phyloP scores from a whole-genome alignment of 2,888 invertebrate species.

The Acanthoscelides obtectus region DNA sequence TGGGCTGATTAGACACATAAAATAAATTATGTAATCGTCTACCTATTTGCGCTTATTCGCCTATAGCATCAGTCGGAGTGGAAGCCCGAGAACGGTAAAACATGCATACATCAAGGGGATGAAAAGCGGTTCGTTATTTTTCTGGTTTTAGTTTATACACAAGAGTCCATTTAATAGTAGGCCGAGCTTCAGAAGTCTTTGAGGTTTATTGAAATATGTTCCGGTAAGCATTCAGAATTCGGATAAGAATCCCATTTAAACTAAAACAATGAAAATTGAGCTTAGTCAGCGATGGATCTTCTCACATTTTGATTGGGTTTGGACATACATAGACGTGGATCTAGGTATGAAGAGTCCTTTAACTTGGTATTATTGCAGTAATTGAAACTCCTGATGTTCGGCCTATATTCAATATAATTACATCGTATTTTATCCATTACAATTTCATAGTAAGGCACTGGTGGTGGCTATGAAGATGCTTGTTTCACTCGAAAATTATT shows the following conservation, averaged over 20 bases:
- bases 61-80: conserved; percentile 29
- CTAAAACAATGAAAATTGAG: no score
- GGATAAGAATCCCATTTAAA: no score
- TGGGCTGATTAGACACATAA: conserved; percentile 3
- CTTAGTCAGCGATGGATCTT: no score
- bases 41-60: conserved; percentile 14
- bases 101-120: conserved; percentile 28
- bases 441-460: not conserved
- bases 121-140: conserved; percentile 19
- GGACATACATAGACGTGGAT: no score
- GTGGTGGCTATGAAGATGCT: not conserved
- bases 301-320: no score
- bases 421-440: not conserved
- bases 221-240: no score
- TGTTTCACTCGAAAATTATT: not conserved
- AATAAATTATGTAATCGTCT: conserved; percentile 11
- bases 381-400: not conserved
- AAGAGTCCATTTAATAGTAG: not conserved
- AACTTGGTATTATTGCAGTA: no score
- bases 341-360: no score
- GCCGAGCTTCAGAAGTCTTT: not conserved
- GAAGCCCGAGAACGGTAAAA: conserved; percentile 31
- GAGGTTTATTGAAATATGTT: no score
- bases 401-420: not conserved
- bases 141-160: conserved; percentile 8